Evolutionary conservation across 2,113 vertebrate species (phyloP).

Genomic region (Craseonycteris thonglongyai): DNA sequence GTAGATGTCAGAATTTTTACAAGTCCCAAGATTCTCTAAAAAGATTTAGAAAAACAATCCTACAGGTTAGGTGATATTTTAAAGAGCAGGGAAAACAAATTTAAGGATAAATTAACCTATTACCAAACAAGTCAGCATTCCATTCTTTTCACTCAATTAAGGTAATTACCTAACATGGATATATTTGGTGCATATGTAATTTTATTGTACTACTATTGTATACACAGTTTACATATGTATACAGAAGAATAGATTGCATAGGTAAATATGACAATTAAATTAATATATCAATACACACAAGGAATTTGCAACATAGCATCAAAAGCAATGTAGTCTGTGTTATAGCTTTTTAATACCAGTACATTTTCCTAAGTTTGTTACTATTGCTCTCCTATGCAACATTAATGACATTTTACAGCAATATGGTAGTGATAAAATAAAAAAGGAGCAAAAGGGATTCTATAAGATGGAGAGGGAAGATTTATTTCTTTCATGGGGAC

Average conservation of each 20-base stretch:
- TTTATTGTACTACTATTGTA: neutral
- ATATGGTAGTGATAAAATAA: neutral
- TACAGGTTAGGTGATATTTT: neutral
- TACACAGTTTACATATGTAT: neutral
- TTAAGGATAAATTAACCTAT: neutral
- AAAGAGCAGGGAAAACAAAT: neutral
- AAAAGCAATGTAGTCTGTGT: neutral
- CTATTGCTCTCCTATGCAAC: neutral
- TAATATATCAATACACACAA: neutral
- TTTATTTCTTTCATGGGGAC: neutral
- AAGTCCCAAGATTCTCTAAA: slow-evolving; percentile 28
- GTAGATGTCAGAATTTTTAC: slow-evolving; percentile 21
- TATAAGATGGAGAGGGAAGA: neutral
- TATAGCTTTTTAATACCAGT: neutral
- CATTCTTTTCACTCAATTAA: slow-evolving; percentile 17
- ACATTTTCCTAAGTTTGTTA: neutral
- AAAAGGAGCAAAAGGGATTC: neutral
- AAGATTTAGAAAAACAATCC: neutral
- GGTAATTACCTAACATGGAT: neutral
- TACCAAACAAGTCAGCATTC: neutral
- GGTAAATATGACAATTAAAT: neutral
- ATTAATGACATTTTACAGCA: neutral
- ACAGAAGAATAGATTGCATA: neutral
- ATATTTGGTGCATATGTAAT: neutral
- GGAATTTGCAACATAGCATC: neutral